Conservation (phyloP, 2,797 vertebrate genomes). For the Trematomus bernacchii region DNA sequence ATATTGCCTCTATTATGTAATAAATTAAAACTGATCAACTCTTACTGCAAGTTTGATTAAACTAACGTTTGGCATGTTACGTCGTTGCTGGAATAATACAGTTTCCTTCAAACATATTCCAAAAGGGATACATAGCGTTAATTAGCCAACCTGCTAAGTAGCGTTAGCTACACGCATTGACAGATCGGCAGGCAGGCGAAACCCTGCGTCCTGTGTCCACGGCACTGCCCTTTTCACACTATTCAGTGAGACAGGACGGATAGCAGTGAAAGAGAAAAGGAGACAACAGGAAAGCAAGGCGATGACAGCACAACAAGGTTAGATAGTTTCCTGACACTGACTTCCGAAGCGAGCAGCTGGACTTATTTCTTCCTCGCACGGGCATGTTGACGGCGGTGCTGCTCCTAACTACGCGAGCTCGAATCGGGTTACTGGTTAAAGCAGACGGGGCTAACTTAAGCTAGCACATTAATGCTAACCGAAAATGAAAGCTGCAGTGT, state of each 20-base stretch:
- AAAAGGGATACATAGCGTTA: background rate
- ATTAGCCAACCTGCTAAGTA: conserved; percentile 54
- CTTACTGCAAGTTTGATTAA: too few relatives aligned
- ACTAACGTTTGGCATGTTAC: accelerated
- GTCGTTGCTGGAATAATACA: background rate
- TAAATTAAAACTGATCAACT: accelerated
- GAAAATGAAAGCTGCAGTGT: conserved; percentile 81
- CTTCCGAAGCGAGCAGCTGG: background rate
- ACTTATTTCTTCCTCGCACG: background rate
- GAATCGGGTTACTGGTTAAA: conserved; percentile 43
- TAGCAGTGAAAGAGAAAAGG: conserved; percentile 48
- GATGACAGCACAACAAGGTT: conserved; percentile 78
- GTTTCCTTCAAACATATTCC: background rate
- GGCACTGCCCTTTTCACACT: conserved; percentile 70
- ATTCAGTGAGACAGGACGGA: conserved; percentile 62
- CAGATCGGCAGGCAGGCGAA: conserved; percentile 57
- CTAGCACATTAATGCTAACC: conserved; percentile 74
- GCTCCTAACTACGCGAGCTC: background rate
- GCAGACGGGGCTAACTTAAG: conserved; percentile 65
- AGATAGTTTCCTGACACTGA: conserved; percentile 14
- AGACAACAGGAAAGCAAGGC: conserved; percentile 45
- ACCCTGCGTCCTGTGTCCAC: conserved; percentile 67
- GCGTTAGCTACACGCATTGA: conserved; percentile 60
- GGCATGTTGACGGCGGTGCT: background rate
- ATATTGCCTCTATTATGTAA: background rate